phyloP scores from a whole-genome alignment of 2,113 vertebrate genomes.

The Ophiodon elongatus region DNA sequence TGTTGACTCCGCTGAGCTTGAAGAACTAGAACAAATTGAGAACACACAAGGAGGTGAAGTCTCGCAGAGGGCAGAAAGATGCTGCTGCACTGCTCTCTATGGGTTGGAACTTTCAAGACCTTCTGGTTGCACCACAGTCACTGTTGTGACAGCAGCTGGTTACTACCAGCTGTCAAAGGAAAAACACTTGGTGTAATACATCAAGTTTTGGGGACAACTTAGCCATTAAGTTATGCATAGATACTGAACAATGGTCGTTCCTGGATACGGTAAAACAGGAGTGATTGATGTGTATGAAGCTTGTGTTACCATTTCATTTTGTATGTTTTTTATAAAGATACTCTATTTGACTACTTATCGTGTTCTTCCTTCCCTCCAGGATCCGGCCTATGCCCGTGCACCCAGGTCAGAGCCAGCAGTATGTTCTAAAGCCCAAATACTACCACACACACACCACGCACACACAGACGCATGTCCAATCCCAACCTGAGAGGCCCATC shows the following conservation, averaged over 20 bases:
- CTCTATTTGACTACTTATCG: not conserved
- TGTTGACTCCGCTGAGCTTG: no score
- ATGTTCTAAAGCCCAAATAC: constrained; percentile 92
- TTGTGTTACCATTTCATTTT: not conserved
- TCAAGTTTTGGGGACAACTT: not conserved
- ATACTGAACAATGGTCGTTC: not conserved
- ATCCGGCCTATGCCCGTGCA: constrained; percentile 88
- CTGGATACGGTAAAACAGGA: not conserved
- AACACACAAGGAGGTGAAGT: not conserved
- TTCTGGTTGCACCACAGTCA: not conserved
- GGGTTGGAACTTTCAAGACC: not conserved
- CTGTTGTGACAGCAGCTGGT: not conserved
- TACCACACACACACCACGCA: constrained; percentile 88
- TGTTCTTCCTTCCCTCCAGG: constrained; percentile 79
- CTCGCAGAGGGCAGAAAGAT: not conserved
- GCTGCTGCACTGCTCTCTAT: not conserved
- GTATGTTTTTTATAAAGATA: not conserved
- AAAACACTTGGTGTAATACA: not conserved
- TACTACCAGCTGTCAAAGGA: not conserved
- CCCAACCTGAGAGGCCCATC: constrained; percentile 87
- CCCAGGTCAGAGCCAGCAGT: constrained; percentile 90
- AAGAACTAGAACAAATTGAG: not conserved
- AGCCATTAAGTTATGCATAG: not conserved
- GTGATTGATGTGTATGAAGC: not conserved
- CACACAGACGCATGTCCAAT: constrained; percentile 86